Evolutionary conservation across 2,113 vertebrate species (phyloP).

Genomic region (Lethenteron camtschaticum): DNA sequence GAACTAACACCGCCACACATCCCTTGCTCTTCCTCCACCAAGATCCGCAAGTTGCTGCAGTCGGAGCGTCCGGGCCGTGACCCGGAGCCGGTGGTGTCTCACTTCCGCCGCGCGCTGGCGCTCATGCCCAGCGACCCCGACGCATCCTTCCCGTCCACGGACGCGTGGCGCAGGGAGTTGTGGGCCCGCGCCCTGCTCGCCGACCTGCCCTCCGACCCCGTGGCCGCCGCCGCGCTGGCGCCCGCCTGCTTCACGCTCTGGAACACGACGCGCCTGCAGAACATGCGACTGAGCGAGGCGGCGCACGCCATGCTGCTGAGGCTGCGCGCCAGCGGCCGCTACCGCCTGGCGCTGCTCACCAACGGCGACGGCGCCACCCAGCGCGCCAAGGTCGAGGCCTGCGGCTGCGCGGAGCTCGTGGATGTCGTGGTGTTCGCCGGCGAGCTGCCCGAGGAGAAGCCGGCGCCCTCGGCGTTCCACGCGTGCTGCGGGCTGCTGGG

Average conservation of each 20-base stretch:
- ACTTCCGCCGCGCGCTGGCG: too few relatives aligned
- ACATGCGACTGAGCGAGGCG: not conserved
- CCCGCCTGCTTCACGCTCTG: not conserved
- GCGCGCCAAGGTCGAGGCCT: not conserved
- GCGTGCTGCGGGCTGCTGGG: not conserved
- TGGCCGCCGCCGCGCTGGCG: not conserved
- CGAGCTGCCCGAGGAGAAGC: constrained; percentile 4
- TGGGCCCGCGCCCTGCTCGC: not conserved
- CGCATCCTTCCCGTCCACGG: not conserved
- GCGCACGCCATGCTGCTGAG: constrained; percentile 6
- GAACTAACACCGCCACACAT: too few relatives aligned
- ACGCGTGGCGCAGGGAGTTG: constrained; percentile 1
- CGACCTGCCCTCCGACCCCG: not conserved
- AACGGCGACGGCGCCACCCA: constrained; percentile 4
- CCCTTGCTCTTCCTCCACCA: too few relatives aligned
- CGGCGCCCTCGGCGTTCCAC: constrained; percentile 2
- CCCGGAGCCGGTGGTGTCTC: too few relatives aligned
- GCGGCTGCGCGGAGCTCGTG: not conserved
- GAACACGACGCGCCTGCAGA: not conserved
- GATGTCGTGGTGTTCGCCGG: constrained; percentile 5
- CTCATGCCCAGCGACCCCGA: too few relatives aligned
- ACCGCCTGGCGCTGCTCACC: not conserved
- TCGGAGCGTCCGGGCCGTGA: too few relatives aligned
- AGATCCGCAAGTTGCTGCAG: too few relatives aligned
- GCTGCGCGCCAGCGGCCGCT: not conserved